Conservation (phyloP, 2,113 vertebrate species). For the Melanerpes aurifrons region DNA sequence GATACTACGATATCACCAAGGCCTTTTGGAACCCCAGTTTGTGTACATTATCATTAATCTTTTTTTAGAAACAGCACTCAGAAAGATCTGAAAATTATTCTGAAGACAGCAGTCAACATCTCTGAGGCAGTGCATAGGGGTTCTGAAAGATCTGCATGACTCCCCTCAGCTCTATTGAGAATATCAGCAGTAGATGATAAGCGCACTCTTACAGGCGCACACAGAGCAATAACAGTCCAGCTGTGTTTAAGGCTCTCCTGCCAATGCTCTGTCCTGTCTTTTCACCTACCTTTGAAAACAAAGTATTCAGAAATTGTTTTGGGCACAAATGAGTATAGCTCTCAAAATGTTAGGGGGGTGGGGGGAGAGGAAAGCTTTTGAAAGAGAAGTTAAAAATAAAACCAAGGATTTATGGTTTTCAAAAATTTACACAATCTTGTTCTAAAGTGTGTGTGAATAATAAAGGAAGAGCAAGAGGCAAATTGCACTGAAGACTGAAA, state of each 20-base stretch:
- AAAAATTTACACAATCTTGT: not conserved
- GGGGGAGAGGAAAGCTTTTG: not conserved
- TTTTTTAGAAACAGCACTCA: not conserved
- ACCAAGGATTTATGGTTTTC: not conserved
- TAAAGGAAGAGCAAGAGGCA: conserved; percentile 4
- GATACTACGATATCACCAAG: not conserved
- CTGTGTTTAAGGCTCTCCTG: not conserved
- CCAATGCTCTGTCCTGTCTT: not conserved
- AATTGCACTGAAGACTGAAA: conserved; percentile 11
- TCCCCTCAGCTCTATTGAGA: not conserved
- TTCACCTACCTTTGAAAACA: not conserved
- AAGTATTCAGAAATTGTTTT: not conserved
- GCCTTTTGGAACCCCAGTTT: not conserved
- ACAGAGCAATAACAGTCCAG: not conserved
- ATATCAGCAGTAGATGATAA: not conserved
- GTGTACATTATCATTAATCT: not conserved
- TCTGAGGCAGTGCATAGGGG: not conserved
- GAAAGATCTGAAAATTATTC: not conserved
- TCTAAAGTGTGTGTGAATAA: not conserved
- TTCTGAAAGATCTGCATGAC: not conserved
- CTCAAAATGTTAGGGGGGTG: accelerated
- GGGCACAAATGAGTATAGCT: not conserved
- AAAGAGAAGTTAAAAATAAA: not conserved
- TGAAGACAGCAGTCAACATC: not conserved
- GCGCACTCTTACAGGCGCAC: not conserved